A percentile compares a stretch with the other conserved stretches of the same genome.
Evolutionary conservation across 2,113 vertebrate species (phyloP).

Genomic region (Pungitius pungitius): DNA sequence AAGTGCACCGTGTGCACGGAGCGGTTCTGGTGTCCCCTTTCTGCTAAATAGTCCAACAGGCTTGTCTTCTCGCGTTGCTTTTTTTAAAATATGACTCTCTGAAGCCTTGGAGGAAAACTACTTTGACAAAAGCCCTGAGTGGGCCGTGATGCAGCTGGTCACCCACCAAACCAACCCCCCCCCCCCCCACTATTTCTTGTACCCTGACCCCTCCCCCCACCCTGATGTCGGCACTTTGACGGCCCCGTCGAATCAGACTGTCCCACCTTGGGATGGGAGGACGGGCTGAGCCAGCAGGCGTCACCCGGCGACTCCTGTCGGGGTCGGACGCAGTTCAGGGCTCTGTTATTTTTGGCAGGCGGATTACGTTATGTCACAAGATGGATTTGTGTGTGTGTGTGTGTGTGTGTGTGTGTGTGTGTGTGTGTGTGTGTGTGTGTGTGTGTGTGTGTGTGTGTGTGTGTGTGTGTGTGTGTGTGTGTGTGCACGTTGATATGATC

Average conservation of each 20-base stretch:
- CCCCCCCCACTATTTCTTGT: neutral
- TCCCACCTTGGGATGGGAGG: constrained; percentile 52
- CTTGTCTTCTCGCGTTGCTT: constrained; percentile 36
- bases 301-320: constrained; percentile 48
- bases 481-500: constrained; percentile 48
- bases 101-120: constrained; percentile 39
- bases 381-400: constrained; percentile 49
- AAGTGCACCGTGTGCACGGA: no score
- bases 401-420: constrained; percentile 24
- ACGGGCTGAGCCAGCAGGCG: constrained; percentile 59
- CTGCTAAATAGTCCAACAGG: constrained; percentile 26
- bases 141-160: constrained; percentile 52
- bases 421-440: constrained; percentile 17
- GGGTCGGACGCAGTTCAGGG: constrained; percentile 66
- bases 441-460: constrained; percentile 17
- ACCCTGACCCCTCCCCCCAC: no score
- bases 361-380: constrained; percentile 75
- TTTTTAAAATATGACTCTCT: constrained; percentile 34
- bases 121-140: constrained; percentile 24
- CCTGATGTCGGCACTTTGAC: constrained; percentile 20
- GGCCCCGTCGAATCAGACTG: constrained; percentile 40
- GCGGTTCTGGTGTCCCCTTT: constrained; percentile 1
- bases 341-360: constrained; percentile 73
- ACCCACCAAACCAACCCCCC: constrained; percentile 7
- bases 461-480: constrained; percentile 23